A percentile compares a stretch with the other conserved stretches of the same genome.
These are phyloP conservation scores for Hermaeophaga mercurialis DNA, from an alignment of 2,888 invertebrate species.

Conservation along the genomic window DNA sequence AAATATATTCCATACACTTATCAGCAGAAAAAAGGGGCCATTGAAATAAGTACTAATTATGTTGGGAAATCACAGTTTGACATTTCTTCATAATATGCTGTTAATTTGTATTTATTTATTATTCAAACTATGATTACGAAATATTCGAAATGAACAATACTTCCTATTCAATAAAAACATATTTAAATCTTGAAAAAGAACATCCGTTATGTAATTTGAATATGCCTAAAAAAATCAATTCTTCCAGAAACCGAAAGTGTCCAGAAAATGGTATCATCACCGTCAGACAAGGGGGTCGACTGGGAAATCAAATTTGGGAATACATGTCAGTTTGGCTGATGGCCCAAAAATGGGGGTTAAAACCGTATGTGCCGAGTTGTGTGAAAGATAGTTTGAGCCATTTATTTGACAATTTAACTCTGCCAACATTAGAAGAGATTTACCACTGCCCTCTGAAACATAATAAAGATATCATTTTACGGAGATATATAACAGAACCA, in stretches of 20 bases:
- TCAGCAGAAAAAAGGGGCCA: too few species aligned
- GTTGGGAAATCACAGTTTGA: too few species aligned
- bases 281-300: conserved; percentile 53
- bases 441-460: conserved; percentile 60
- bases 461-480: conserved; percentile 62
- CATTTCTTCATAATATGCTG: too few species aligned
- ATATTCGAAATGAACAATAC: too few species aligned
- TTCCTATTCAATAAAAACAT: too few species aligned
- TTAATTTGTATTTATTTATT: too few species aligned
- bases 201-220: conserved; percentile 61
- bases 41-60: too few species aligned
- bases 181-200: conserved; percentile 58
- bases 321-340: conserved; percentile 61
- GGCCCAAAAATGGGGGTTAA: conserved; percentile 58
- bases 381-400: conserved; percentile 61
- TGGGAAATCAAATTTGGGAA: conserved; percentile 61
- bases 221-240: conserved; percentile 53
- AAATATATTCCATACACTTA: too few species aligned
- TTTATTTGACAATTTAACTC: conserved; percentile 61
- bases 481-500: conserved; percentile 61
- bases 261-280: conserved; percentile 60
- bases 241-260: conserved; percentile 52
- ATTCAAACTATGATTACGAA: too few species aligned
- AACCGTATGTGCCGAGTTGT: conserved; percentile 59
- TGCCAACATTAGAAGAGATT: conserved; percentile 63